Base-by-base conservation (phyloP, 1,140 invertebrate species). In the Drosophila triauraria region DNA sequence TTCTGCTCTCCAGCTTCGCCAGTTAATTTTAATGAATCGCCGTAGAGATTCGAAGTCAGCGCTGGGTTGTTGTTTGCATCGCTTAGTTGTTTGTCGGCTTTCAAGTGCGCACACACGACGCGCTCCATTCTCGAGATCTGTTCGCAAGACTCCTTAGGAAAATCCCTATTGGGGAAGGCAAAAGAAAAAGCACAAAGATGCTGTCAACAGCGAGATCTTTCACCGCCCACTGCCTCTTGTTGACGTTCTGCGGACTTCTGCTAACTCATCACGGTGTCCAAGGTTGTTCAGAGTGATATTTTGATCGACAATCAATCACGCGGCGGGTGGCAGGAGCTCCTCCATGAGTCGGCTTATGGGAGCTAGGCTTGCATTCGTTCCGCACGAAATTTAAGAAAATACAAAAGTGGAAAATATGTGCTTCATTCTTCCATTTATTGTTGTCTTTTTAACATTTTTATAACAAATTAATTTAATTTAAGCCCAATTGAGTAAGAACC, bases 1-100 rank as follows among this genome's bases (percentile, higher is more conserved):
- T 76, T 65, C 56, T 43, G 40, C 75, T 82, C 54, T 51, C 65
- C 61, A 76, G 67, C 58, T 62, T 71, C 53, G 78, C 61, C 64
- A 80, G 83, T 80, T 83, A 87, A 84, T 78, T 90, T 84, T 90
- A 90, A 81, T 84, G 81, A 90, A 90, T 88, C 84, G 68, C 70
- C 54, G 67, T 68, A 68, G 72, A 80, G 84, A 90, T 88, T 84
- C 65, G 48, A 80, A 87, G 63, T 90, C 62, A 63, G 61, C 70
- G 61, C 74, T 74, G 50, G 64, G 46, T 70, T 56, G 61, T 60
- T 35, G 32, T 67, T 79, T 75, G 56, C 32, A 65, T 80, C 32
- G 75, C 67, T 80, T 78, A 88, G 84, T 88, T 79, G 81, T 75
- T 75, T 75, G 80, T 84, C 74, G 85, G 81, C 71, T 88, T 88